Evolutionary conservation across 2,797 vertebrate species (phyloP), one percentile per base, ranked within the genome.

Genomic region (Allochrocebus solatus): DNA sequence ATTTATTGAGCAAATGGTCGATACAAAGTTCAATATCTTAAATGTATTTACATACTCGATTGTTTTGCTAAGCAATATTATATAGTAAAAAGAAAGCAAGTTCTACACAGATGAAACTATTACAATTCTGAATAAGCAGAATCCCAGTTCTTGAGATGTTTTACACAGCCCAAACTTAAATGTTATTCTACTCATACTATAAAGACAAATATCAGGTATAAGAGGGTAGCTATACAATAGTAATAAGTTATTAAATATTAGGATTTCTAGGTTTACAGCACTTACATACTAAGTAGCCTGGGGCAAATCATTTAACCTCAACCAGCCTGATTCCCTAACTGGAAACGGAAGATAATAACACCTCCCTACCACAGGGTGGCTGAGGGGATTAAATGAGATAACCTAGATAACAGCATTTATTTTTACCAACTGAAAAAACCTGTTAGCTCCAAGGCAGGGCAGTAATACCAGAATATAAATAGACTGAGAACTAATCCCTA

Each of bases 11-110:
- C 53, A 85, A 80, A 92, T 30, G 10, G 21, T 93, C 24, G 57
- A 84, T 22, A 55, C 79, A 61, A 96, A 81, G 33, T 89, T 81
- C 33, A 92, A 6, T 83, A 53, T 81, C 41, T 93, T 95, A 92
- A 88, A 84, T n/a, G 12, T 24, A 93, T 46, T 90, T 90, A 78
- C 41, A 79, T 1, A 74, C 39, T 46, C 43, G 95, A 93, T 91
- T 72, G 93, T 78, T 90, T 92, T 72, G 24, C 43, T 94, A 95
- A 94, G 30, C 36, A 96, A 33, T 61, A 80, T 43, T 59, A 83
- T 0, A 78, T 8, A 95, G 5, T 64, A 82, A 22, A 91, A 88
- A 96, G 39, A 76, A 57, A 59, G 14, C 14, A 90, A 96, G 28
- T 33, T 59, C 26, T 46, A 90, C 2, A 92, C 6, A 88, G 17